Evolutionary conservation across 2,888 invertebrate genomes (phyloP), one percentile per base, ranked within the genome.

Genomic region (Tuta absoluta): DNA sequence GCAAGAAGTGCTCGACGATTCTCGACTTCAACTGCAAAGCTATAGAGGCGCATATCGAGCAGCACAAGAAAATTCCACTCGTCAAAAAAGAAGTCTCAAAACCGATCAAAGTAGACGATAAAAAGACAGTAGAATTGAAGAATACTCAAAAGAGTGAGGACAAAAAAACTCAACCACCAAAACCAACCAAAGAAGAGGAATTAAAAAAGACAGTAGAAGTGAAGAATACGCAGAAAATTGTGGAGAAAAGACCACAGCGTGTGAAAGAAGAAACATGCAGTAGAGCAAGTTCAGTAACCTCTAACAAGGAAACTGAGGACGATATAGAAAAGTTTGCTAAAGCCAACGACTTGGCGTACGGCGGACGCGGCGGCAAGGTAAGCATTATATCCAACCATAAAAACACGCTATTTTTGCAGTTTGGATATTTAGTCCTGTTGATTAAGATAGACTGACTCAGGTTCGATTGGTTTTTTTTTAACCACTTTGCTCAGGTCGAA

Each of bases 1-100:
- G 82, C 65, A 76, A 71, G 51, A 74, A 70, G 64, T 82, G 82
- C 62, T 65, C 66, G 0, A 67, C 63, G 14, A 49, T 23, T 59
- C 17, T 81, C 1, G 68, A 72, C 7, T 74, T 74, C 24, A 62
- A 73, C 33, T 69, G 12, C 14, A 59, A 58, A n/a, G 59, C 67
- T 28, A 70, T 79, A 28, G 69, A 72, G 7, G 53, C 64, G 2
- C 77, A 79, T 57, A 71, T 76, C 37, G 57, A 69, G n/a, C 64
- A 66, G 10, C 80, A 80, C 57, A 73, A 72, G 11, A 70, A 72
- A 21, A 68, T 66, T 38, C 41, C 41, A 17, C 57, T 10, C 10
- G 4, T 17, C 10, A 66, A 67, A 62, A 65, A 67, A 63, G 66
- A 63, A 56, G 63, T 48, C 21, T 14, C 12, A 58, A 41, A 45